Percentiles rank a stretch among this genome's conserved stretches.
phyloP scores from a whole-genome alignment of 1,140 invertebrate genomes.

The Nylanderia fulva region DNA sequence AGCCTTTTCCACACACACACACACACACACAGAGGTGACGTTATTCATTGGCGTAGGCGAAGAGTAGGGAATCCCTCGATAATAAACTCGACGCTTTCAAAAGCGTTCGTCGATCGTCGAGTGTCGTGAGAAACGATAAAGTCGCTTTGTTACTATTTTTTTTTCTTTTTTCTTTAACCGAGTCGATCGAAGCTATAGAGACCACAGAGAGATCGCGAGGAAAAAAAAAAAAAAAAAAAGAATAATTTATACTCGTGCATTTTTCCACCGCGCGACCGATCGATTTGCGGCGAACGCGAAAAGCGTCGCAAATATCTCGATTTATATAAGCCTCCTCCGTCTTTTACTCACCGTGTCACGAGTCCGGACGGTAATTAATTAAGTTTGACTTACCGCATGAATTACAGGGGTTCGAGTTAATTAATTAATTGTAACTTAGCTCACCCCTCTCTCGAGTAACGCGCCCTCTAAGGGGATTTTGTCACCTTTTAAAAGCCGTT shows the following conservation, averaged over 20 bases:
- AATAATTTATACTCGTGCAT: conserved; percentile 9
- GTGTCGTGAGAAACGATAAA: conserved; percentile 7
- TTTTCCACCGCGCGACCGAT: neutral
- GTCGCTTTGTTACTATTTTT: neutral
- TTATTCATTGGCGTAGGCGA: conserved; percentile 47
- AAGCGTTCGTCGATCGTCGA: conserved; percentile 11
- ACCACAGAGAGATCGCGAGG: neutral
- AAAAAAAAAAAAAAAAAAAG: too few relatives aligned
- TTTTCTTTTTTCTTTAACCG: neutral
- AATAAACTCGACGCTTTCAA: conserved; percentile 48
- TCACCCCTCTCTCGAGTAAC: conserved; percentile 69
- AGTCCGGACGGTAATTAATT: conserved; percentile 82
- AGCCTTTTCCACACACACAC: too few relatives aligned
- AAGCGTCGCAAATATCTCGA: conserved; percentile 49
- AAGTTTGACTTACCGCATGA: conserved; percentile 84
- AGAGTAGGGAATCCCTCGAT: conserved; percentile 1
- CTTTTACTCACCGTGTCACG: conserved; percentile 56
- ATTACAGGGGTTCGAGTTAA: conserved; percentile 80
- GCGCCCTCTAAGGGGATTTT: conserved; percentile 80
- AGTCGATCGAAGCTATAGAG: conserved; percentile 16
- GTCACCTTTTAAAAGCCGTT: conserved; percentile 82
- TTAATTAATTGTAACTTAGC: conserved; percentile 84
- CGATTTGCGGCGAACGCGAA: conserved; percentile 24
- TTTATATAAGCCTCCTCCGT: conserved; percentile 48
- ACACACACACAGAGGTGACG: conserved; percentile 62